Percentiles rank a stretch among this genome's conserved stretches.
These are phyloP conservation scores for Pampus argenteus DNA, from an alignment of 2,797 vertebrate species.

Conservation along the genomic window DNA sequence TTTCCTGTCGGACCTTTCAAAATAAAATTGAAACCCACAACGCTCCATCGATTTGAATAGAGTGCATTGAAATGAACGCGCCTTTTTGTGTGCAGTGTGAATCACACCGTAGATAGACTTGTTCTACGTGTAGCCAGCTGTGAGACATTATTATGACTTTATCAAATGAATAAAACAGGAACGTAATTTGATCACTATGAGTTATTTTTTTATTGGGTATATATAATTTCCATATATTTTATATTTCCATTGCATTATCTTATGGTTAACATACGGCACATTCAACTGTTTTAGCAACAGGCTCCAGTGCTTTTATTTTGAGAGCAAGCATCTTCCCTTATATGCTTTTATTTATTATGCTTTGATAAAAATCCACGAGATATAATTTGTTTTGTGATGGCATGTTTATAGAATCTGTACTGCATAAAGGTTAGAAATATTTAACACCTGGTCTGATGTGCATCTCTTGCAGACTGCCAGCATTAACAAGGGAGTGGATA, in stretches of 20 bases:
- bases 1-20: slow-evolving; percentile 23
- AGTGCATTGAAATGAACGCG: not conserved
- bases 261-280: not conserved
- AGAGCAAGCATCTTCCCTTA: not conserved
- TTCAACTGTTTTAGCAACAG: not conserved
- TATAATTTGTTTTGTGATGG: not conserved
- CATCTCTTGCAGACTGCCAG: slow-evolving; percentile 87
- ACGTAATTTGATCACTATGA: not conserved
- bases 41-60: not conserved
- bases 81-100: no score
- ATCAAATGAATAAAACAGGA: not conserved
- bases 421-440: not conserved
- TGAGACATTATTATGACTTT: no score
- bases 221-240: not conserved
- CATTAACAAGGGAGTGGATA: slow-evolving; percentile 87
- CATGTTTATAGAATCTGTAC: not conserved
- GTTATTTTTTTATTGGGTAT: not conserved
- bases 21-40: not conserved
- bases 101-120: no score
- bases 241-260: not conserved
- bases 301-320: slow-evolving; percentile 22
- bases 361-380: not conserved
- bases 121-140: no score
- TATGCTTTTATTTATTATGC: not conserved
- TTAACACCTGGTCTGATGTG: slow-evolving; percentile 26